Conservation (phyloP, 1,140 invertebrate genomes). For the Thaumetopoea pityocampa region DNA sequence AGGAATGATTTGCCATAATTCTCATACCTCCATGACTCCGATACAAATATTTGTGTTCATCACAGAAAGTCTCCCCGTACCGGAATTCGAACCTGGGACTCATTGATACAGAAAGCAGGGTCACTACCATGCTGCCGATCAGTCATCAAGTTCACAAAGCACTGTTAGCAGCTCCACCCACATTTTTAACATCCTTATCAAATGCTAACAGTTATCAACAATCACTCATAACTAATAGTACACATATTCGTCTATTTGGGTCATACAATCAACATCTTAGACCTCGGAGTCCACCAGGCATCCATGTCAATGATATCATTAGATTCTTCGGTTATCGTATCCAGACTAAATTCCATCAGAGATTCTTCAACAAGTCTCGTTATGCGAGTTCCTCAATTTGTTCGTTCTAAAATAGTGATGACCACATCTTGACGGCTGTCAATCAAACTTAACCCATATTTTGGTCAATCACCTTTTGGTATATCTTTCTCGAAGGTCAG, state of each 20-base stretch:
- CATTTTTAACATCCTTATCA: no score
- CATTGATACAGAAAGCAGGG: no score
- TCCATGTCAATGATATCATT: slow-evolving; percentile 11
- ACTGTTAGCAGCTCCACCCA: no score
- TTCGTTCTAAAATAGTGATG: slow-evolving; percentile 28
- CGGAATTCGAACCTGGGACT: no score
- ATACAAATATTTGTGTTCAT: no score
- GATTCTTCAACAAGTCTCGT: slow-evolving; percentile 48
- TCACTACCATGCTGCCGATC: no score
- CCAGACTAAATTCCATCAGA: slow-evolving; percentile 45
- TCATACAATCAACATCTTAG: slow-evolving; percentile 6
- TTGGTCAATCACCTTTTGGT: slow-evolving; percentile 37
- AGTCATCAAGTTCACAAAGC: no score
- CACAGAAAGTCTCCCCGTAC: no score
- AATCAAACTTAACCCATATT: slow-evolving; percentile 56
- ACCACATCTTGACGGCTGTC: slow-evolving; percentile 37
- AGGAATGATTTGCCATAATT: neutral
- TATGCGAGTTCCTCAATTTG: slow-evolving; percentile 64
- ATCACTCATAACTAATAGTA: no score
- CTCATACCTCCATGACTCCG: no score
- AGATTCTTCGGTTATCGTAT: slow-evolving; percentile 27
- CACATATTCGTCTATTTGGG: slow-evolving; percentile 1
- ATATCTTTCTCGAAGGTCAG: neutral
- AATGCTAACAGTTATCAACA: no score
- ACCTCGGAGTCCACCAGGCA: slow-evolving; percentile 6